These are phyloP conservation scores for Agapostemon virescens DNA, from an alignment of 2,888 invertebrate species.

Conservation along the genomic window DNA sequence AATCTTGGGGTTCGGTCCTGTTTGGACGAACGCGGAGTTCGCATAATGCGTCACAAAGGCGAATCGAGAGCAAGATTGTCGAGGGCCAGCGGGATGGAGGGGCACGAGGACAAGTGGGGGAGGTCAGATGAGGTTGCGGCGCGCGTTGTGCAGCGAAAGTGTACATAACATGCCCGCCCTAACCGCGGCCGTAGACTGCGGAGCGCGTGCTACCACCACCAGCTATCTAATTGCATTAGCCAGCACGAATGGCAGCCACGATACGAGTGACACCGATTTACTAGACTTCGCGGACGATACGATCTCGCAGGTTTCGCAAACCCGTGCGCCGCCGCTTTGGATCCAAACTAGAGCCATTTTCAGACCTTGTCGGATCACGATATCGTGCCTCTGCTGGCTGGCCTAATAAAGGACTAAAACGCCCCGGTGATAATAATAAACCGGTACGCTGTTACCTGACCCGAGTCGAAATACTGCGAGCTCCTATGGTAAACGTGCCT, in stretches of 20 bases:
- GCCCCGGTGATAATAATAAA: constrained; percentile 24
- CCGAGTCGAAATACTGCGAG: neutral
- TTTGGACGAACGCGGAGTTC: neutral
- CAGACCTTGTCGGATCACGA: constrained; percentile 45
- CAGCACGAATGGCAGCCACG: constrained; percentile 68
- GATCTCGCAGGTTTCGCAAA: constrained; percentile 64
- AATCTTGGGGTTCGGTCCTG: no score
- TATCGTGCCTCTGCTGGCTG: constrained; percentile 28
- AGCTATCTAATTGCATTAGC: constrained; percentile 74
- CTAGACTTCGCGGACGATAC: constrained; percentile 62
- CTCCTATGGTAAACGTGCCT: neutral
- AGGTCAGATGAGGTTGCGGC: constrained; percentile 74
- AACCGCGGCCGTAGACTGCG: constrained; percentile 66
- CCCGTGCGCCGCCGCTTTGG: constrained; percentile 30
- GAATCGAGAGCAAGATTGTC: constrained; percentile 45
- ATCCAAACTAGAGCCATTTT: constrained; percentile 39
- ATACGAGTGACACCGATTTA: constrained; percentile 71
- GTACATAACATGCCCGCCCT: constrained; percentile 68
- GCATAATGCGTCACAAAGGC: constrained; percentile 30
- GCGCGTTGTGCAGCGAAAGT: constrained; percentile 69
- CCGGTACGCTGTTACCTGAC: neutral
- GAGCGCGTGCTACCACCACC: constrained; percentile 75
- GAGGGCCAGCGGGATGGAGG: constrained; percentile 15
- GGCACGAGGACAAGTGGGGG: constrained; percentile 60
- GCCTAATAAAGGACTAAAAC: constrained; percentile 36